Base-by-base conservation (phyloP, 2,888 invertebrate genomes). In the Aphidius colemani region DNA sequence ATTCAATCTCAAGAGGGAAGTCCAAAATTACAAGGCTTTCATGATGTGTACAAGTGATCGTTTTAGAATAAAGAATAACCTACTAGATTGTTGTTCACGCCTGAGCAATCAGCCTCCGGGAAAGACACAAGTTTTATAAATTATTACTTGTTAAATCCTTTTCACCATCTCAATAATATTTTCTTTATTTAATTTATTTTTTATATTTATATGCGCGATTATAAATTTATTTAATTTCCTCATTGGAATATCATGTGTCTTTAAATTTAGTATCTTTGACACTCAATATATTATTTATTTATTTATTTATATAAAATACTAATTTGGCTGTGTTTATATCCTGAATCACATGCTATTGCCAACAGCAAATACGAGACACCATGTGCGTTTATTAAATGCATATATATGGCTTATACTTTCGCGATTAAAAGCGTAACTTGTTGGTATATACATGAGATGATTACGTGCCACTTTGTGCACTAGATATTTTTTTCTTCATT, bases 401-500 rank as follows among this genome's bases (percentile, higher is more conserved):
- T 30, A 30, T 30, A 30, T 30, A 10, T 49, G 43, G 67, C 64
- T 67, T 71, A 65, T 45, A 71, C 71, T 71, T 70, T 71, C 71
- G 69, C 70, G 68, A 65, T 70, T 70, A 60, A 70, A 58, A 69
- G 61, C 71, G 69, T 69, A 71, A 71, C 69, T 59, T 61, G 63
- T 56, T 13, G 13, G 13, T 18, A 18, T 18, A 18, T 18, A 18
- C 1, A 9, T 43, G 40, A 53, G 53, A 40, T 45, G 40, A 53
- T 63, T 63, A 63, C 63, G 63, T 63, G 59, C 46, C 46, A 45
- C 43, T 48, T 40, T 50, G 13, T 2, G 40, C 44, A 57, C 40
- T 11, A 44, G 56, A 46, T 56, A 56, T 53, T 41, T 56, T 59
- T 61, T 49, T 66, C 65, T 70, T 70, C 71, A 71, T 66, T 72